Conservation (phyloP, 1,140 invertebrate species). For the Pseudomyrmex pallidus region DNA sequence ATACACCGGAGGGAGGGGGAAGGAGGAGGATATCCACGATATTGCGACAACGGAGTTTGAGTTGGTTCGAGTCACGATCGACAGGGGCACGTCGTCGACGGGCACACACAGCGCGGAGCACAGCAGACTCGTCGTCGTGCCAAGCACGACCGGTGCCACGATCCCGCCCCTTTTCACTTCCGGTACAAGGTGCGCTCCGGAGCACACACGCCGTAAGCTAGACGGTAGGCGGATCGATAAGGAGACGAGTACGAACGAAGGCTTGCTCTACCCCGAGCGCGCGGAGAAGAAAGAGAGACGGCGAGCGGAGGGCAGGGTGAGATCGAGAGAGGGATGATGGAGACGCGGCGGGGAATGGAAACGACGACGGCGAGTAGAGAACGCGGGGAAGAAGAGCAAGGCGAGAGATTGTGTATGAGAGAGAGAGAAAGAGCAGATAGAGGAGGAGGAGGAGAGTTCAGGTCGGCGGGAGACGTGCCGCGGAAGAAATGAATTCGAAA, state of each 20-base stretch:
- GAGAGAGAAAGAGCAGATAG: neutral
- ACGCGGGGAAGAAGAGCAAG: neutral
- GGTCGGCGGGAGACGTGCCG: slow-evolving; percentile 55
- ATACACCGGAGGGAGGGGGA: neutral
- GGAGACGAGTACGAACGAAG: slow-evolving; percentile 66
- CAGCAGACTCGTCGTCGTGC: slow-evolving; percentile 59
- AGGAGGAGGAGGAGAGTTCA: neutral
- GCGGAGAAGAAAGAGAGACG: slow-evolving; percentile 53
- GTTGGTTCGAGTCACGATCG: slow-evolving; percentile 53
- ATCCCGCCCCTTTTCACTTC: slow-evolving; percentile 57
- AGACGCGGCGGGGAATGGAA: slow-evolving; percentile 55
- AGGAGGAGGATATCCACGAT: slow-evolving; percentile 11
- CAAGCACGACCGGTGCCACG: slow-evolving; percentile 63
- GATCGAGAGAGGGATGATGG: slow-evolving; percentile 58
- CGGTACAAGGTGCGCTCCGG: slow-evolving; percentile 56
- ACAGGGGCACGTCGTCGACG: slow-evolving; percentile 51
- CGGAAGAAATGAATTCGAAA: slow-evolving; percentile 74
- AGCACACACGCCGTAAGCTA: slow-evolving; percentile 70
- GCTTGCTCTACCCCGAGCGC: slow-evolving; percentile 35
- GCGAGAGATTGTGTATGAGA: neutral
- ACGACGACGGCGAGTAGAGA: slow-evolving; percentile 8
- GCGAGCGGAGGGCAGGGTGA: slow-evolving; percentile 24
- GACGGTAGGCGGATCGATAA: slow-evolving; percentile 70
- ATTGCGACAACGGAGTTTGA: slow-evolving; percentile 43
- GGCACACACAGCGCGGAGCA: slow-evolving; percentile 18